Conservation (phyloP, 92 coral and sea anemone genomes). For the Parazoanthus darwini region DNA sequence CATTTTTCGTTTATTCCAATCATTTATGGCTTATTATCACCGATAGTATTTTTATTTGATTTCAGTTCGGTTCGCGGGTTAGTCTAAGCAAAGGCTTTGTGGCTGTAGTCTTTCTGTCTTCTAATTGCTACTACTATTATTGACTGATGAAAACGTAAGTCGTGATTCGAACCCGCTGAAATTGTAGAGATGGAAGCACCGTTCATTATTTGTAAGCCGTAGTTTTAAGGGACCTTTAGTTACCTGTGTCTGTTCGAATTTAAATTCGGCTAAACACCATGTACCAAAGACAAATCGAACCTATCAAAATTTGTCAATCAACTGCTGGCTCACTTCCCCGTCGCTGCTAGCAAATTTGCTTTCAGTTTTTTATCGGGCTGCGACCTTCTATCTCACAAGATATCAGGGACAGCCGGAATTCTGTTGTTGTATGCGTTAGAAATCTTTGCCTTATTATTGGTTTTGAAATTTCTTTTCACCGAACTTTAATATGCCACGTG, state of each 20-base stretch:
- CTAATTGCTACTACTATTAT: background rate
- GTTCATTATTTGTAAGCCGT: too few relatives aligned
- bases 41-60: background rate
- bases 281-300: background rate
- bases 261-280: background rate
- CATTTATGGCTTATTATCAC: background rate
- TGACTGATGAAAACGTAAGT: background rate
- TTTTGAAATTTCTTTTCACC: constrained; percentile 22
- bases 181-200: background rate
- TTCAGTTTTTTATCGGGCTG: background rate
- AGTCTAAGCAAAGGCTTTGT: constrained; percentile 2
- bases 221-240: background rate
- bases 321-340: too few relatives aligned
- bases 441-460: background rate
- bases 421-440: background rate
- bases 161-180: background rate
- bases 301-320: background rate
- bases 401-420: background rate
- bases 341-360: too few relatives aligned
- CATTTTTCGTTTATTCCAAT: background rate
- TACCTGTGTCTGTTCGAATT: background rate
- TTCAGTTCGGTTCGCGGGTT: background rate
- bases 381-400: background rate
- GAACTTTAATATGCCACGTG: constrained; percentile 30
- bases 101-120: background rate